phyloP scores from a whole-genome alignment of 2,888 invertebrate genomes.

The Pachymerium ferrugineum region DNA sequence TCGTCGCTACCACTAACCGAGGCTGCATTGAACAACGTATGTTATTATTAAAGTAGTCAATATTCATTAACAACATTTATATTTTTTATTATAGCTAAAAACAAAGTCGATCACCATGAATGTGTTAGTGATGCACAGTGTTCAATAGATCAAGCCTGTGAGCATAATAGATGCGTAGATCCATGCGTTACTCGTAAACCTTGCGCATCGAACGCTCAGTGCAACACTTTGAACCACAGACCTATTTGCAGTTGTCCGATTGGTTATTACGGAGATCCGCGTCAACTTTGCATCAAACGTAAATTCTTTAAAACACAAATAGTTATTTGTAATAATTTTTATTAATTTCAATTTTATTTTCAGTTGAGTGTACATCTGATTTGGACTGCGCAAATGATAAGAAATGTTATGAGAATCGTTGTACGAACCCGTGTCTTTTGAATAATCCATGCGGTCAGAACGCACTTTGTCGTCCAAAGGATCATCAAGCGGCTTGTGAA shows the following conservation, averaged over 20 bases:
- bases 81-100: background rate
- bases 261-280: conserved; percentile 56
- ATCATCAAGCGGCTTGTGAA: conserved; percentile 69
- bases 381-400: conserved; percentile 38
- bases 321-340: background rate
- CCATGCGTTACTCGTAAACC: conserved; percentile 56
- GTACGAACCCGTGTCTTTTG: conserved; percentile 55
- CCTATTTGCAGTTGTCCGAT: conserved; percentile 73
- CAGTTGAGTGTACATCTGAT: conserved; percentile 39
- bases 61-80: background rate
- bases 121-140: conserved; percentile 73
- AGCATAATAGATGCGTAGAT: conserved; percentile 70
- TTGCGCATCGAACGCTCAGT: conserved; percentile 41
- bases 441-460: conserved; percentile 79
- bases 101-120: conserved; percentile 58
- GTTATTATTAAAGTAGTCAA: background rate
- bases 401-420: conserved; percentile 38
- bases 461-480: conserved; percentile 67
- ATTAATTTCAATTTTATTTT: conserved; percentile 6
- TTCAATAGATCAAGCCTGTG: conserved; percentile 78
- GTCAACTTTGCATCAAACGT: conserved; percentile 38
- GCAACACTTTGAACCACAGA: conserved; percentile 63
- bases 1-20: conserved; percentile 38
- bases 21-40: conserved; percentile 36
- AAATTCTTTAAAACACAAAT: background rate